A percentile compares a stretch with the other conserved stretches of the same genome.
Conservation (phyloP, 2,797 vertebrate species). For the Heteromormyrus szaboi region DNA sequence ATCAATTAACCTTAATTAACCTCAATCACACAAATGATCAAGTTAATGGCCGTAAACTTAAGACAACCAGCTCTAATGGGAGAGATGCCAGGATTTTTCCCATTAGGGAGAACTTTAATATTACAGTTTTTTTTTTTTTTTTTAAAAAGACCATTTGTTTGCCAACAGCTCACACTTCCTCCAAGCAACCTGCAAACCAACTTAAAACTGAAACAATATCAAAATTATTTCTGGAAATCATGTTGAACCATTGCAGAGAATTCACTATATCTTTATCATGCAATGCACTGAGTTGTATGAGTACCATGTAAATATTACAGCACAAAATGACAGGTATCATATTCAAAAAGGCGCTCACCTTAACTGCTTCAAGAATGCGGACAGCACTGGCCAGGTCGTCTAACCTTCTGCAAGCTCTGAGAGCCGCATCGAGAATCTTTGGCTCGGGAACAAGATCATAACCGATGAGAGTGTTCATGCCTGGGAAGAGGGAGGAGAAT, state of each 20-base stretch:
- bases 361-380: constrained; percentile 88
- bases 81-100: not conserved
- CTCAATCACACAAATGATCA: not conserved
- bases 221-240: not conserved
- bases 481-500: constrained; percentile 46
- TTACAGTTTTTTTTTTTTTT: not conserved
- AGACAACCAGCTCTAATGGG: not conserved
- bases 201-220: not conserved
- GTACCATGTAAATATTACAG: not conserved
- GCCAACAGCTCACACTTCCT: not conserved
- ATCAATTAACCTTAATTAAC: not conserved
- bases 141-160: not conserved
- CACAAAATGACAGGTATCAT: not conserved
- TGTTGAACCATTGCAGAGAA: not conserved
- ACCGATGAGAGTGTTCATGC: constrained; percentile 85
- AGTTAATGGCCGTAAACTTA: not conserved
- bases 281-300: not conserved
- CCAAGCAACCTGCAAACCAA: not conserved
- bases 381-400: constrained; percentile 89
- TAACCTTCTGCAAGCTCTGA: constrained; percentile 84
- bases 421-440: constrained; percentile 88
- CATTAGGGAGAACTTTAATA: not conserved
- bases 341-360: constrained; percentile 61
- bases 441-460: constrained; percentile 92
- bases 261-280: not conserved